phyloP scores from a whole-genome alignment of 1,140 invertebrate genomes.

The Notospermus geniculatus region DNA sequence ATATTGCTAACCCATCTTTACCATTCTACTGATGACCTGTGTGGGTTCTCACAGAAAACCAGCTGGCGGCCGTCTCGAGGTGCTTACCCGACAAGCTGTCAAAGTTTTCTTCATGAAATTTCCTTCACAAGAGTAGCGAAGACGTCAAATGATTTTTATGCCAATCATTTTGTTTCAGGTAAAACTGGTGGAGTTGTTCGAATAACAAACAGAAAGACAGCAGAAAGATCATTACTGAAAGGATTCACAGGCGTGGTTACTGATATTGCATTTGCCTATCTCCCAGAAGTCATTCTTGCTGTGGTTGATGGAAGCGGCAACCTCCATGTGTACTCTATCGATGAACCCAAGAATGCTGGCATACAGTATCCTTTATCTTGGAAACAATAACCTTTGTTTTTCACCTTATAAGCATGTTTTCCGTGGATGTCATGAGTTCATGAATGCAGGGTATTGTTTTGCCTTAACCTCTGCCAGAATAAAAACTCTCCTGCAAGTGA shows the following conservation, averaged over 20 bases:
- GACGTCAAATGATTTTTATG: too few species aligned
- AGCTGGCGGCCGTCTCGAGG: too few species aligned
- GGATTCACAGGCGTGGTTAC: conserved; percentile 80
- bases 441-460: neutral
- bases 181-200: conserved; percentile 76
- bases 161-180: conserved; percentile 52
- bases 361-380: conserved; percentile 52
- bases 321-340: conserved; percentile 77
- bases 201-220: conserved; percentile 73
- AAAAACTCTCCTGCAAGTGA: conserved; percentile 57
- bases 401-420: neutral
- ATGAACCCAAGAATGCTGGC: conserved; percentile 49
- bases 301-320: conserved; percentile 81
- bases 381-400: too few species aligned
- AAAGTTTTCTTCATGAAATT: too few species aligned
- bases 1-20: too few species aligned
- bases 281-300: conserved; percentile 73
- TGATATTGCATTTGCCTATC: conserved; percentile 85
- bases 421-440: neutral
- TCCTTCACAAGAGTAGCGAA: too few species aligned
- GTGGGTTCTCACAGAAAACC: too few species aligned
- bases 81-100: too few species aligned
- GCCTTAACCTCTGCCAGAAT: conserved; percentile 23
- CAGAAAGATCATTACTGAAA: conserved; percentile 77
- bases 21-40: too few species aligned